Evolutionary conservation across 2,888 invertebrate species (phyloP).

Genomic region (Orchestes rusci): DNA sequence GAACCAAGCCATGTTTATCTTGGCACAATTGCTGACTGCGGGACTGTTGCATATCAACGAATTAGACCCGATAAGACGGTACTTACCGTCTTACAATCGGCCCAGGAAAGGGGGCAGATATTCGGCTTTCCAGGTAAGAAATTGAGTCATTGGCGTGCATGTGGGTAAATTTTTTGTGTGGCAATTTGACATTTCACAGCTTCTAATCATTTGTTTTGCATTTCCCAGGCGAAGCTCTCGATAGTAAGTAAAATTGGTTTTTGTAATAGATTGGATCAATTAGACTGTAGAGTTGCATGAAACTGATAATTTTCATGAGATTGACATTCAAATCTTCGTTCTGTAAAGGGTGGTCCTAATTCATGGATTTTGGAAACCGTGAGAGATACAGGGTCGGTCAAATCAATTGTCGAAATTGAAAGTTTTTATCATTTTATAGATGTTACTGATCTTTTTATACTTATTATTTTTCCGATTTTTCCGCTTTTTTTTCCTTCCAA

Average conservation of each 20-base stretch:
- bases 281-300: not conserved
- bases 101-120: conserved; percentile 88
- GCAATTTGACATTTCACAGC: conserved; percentile 19
- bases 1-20: conserved; percentile 94
- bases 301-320: not conserved
- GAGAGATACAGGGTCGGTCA: too few relatives aligned
- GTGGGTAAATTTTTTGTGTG: conserved; percentile 35
- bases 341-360: too few relatives aligned
- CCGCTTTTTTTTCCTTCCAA: too few relatives aligned
- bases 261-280: not conserved
- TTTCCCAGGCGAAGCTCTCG: conserved; percentile 32
- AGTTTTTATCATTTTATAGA: too few relatives aligned
- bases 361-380: too few relatives aligned
- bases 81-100: conserved; percentile 91
- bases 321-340: too few relatives aligned
- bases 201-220: conserved; percentile 16
- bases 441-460: too few relatives aligned
- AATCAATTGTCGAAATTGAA: too few relatives aligned
- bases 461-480: too few relatives aligned
- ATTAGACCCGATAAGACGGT: conserved; percentile 89
- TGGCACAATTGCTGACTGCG: conserved; percentile 85
- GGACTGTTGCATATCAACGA: conserved; percentile 89
- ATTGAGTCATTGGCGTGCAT: not conserved
- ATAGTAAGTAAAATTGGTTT: conserved; percentile 34
- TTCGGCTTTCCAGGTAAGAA: conserved; percentile 85